phyloP scores from a whole-genome alignment of 1,140 invertebrate genomes.

The Drosophila yakuba region DNA sequence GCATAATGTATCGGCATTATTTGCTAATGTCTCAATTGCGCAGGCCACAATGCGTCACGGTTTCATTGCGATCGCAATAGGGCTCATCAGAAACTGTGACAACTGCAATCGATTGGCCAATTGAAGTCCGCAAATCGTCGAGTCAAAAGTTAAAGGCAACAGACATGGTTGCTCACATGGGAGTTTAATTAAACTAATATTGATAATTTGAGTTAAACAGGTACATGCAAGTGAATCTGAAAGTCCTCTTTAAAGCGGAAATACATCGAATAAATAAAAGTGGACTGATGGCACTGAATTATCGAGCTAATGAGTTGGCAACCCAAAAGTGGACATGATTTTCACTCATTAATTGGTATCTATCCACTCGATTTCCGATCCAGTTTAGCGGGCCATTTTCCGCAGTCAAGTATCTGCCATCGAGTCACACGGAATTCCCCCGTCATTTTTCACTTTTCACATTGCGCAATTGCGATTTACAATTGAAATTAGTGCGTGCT shows the following conservation, averaged over 20 bases:
- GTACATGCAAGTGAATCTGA: not conserved
- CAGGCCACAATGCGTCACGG: conserved; percentile 48
- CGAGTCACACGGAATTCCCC: conserved; percentile 25
- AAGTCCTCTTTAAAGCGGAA: too few species aligned
- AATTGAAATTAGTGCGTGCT: conserved; percentile 59
- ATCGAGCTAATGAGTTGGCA: conserved; percentile 18
- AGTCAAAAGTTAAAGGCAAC: not conserved
- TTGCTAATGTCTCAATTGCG: conserved; percentile 39
- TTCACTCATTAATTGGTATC: conserved; percentile 27
- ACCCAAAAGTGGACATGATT: conserved; percentile 24
- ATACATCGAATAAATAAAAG: too few species aligned
- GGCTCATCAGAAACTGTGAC: conserved; percentile 31
- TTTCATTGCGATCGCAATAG: conserved; percentile 52
- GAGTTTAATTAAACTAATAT: too few species aligned
- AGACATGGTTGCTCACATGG: too few species aligned
- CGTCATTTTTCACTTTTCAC: conserved; percentile 40
- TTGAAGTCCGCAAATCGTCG: conserved; percentile 7
- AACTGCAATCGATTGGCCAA: conserved; percentile 42
- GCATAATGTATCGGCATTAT: conserved; percentile 24
- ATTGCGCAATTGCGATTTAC: conserved; percentile 51
- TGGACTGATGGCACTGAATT: conserved; percentile 1
- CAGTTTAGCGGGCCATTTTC: conserved; percentile 32
- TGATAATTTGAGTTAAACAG: too few species aligned
- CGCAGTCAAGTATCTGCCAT: conserved; percentile 26
- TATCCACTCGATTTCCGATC: conserved; percentile 39